A percentile compares a stretch with the other conserved stretches of the same genome.
phyloP scores from a whole-genome alignment of 2,113 vertebrate genomes.

The Holacanthus passer region DNA sequence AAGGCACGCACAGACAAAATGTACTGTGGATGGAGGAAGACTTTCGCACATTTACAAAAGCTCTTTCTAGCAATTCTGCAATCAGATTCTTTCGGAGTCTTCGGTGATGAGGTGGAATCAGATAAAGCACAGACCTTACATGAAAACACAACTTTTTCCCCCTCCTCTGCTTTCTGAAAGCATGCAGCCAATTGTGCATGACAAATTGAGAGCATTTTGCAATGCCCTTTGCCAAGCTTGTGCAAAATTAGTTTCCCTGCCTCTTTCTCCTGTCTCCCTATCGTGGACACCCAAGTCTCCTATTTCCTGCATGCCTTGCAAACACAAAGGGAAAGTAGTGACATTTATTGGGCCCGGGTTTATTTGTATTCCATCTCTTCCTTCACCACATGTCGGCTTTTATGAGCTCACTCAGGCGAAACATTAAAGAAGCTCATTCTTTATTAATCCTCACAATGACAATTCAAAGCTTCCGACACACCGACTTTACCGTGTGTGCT shows the following conservation, averaged over 20 bases:
- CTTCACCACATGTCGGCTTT: constrained; percentile 78
- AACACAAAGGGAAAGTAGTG: constrained; percentile 73
- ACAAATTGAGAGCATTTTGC: constrained; percentile 74
- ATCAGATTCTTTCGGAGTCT: constrained; percentile 42
- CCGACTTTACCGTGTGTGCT: constrained; percentile 58
- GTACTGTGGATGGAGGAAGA: not conserved
- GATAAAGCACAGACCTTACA: constrained; percentile 55
- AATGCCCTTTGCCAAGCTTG: constrained; percentile 61
- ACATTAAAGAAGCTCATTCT: constrained; percentile 85
- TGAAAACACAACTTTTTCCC: constrained; percentile 47
- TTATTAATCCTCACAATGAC: constrained; percentile 85
- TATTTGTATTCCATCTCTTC: constrained; percentile 84
- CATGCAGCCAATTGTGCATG: constrained; percentile 64
- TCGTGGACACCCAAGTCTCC: constrained; percentile 59
- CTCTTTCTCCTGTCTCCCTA: constrained; percentile 54
- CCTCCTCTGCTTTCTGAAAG: constrained; percentile 42
- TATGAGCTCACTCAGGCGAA: constrained; percentile 82
- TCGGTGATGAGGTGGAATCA: constrained; percentile 52
- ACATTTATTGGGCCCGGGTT: constrained; percentile 79
- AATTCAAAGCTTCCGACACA: constrained; percentile 78
- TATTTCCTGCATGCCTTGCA: constrained; percentile 74
- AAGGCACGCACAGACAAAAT: constrained; percentile 32
- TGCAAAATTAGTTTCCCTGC: constrained; percentile 62
- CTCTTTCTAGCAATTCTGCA: constrained; percentile 40
- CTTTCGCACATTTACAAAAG: constrained; percentile 53